These are phyloP conservation scores for Yasuhikotakia modesta DNA, from an alignment of 2,797 vertebrate species.

Conservation along the genomic window DNA sequence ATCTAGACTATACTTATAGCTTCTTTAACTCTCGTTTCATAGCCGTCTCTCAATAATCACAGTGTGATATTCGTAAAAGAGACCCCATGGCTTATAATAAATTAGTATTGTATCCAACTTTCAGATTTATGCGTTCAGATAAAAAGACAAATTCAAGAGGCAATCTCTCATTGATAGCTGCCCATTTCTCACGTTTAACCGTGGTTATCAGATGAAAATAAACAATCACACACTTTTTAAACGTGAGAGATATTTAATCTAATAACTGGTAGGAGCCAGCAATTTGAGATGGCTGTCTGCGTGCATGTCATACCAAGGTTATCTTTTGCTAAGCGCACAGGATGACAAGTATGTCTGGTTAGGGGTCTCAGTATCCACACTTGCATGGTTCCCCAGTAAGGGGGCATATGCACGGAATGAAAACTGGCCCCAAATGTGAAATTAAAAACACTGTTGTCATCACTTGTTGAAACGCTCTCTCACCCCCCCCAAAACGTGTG, in stretches of 20 bases:
- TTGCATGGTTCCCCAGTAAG: conserved; percentile 12
- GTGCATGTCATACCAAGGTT: conserved; percentile 47
- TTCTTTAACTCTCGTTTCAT: background rate
- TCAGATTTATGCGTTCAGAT: conserved; percentile 3
- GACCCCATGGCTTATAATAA: background rate
- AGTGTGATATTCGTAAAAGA: background rate
- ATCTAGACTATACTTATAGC: background rate
- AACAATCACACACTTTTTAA: conserved; percentile 29
- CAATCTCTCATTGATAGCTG: conserved; percentile 21
- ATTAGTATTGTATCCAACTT: background rate
- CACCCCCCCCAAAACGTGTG: background rate
- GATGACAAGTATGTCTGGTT: conserved; percentile 39
- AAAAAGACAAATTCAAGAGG: background rate
- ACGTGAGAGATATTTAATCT: conserved; percentile 43
- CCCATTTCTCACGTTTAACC: background rate
- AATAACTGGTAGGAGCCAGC: conserved; percentile 36
- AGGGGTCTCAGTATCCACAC: conserved; percentile 37
- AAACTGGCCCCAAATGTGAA: conserved; percentile 39
- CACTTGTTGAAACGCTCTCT: conserved; percentile 10
- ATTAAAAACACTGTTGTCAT: conserved; percentile 46
- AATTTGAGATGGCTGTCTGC: conserved; percentile 41
- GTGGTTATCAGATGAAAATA: conserved; percentile 17
- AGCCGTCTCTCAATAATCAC: background rate
- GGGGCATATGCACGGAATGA: conserved; percentile 17
- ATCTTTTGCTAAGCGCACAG: conserved; percentile 48